Evolutionary conservation across 1,140 invertebrate genomes (phyloP).

Genomic region (Panagrolaimus sp.): DNA sequence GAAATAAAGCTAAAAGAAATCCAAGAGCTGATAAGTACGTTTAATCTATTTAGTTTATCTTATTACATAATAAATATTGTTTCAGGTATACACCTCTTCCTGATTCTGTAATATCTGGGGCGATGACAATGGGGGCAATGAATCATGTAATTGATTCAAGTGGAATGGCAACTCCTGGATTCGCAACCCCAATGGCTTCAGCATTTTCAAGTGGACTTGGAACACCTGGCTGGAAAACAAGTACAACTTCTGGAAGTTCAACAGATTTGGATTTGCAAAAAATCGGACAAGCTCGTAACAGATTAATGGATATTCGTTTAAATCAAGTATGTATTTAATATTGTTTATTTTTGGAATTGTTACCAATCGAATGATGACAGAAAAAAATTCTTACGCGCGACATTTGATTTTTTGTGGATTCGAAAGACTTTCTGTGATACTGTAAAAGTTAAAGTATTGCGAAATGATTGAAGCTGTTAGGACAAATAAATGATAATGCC

Average conservation of each 20-base stretch:
- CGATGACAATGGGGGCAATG: constrained; percentile 73
- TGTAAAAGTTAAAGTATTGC: background rate
- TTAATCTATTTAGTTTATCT: constrained; percentile 22
- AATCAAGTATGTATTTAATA: constrained; percentile 68
- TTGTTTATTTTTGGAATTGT: background rate
- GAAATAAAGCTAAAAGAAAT: constrained; percentile 92
- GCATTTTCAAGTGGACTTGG: constrained; percentile 63
- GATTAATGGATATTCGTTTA: constrained; percentile 97
- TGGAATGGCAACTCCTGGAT: constrained; percentile 57
- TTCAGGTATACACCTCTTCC: constrained; percentile 83
- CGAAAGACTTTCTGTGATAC: too few species aligned
- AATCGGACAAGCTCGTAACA: constrained; percentile 97
- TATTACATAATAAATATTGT: constrained; percentile 19
- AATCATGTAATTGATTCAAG: constrained; percentile 74
- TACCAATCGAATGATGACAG: constrained; percentile 10
- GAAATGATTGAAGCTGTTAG: background rate
- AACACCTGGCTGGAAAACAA: constrained; percentile 68
- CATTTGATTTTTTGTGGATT: background rate
- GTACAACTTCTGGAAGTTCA: constrained; percentile 44
- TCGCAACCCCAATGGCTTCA: constrained; percentile 1
- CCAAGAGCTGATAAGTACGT: constrained; percentile 78
- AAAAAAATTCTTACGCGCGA: constrained; percentile 8
- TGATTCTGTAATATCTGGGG: constrained; percentile 86
- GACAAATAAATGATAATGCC: background rate
- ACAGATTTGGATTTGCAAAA: constrained; percentile 89